Percentiles rank a stretch among this genome's conserved stretches.
Evolutionary conservation across 2,888 invertebrate species (phyloP).

Genomic region (Lomographa bimaculata): DNA sequence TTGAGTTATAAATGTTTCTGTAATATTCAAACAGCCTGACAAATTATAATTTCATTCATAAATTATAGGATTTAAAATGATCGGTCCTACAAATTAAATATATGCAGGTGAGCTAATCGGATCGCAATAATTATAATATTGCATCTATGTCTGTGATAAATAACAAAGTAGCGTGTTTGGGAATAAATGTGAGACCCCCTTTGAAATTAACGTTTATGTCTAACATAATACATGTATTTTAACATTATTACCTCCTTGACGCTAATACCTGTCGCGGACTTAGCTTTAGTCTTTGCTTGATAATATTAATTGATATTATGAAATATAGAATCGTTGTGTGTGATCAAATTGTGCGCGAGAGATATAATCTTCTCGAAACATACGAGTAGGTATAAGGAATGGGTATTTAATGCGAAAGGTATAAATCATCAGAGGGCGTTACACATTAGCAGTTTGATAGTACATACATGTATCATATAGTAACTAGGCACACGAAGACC

Average conservation of each 20-base stretch:
- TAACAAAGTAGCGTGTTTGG: slow-evolving; percentile 20
- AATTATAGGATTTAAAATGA: too few species aligned
- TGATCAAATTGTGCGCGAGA: slow-evolving; percentile 21
- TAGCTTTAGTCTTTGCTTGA: slow-evolving; percentile 32
- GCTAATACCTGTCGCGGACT: slow-evolving; percentile 29
- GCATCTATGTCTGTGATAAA: slow-evolving; percentile 24
- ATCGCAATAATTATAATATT: slow-evolving; percentile 10
- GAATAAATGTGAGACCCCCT: slow-evolving; percentile 32
- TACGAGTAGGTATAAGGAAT: slow-evolving; percentile 21
- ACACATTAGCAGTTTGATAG: slow-evolving; percentile 17
- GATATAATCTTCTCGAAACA: slow-evolving; percentile 25
- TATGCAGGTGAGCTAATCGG: too few species aligned
- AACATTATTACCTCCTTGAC: slow-evolving; percentile 31
- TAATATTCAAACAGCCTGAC: too few species aligned
- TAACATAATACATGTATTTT: slow-evolving; percentile 30
- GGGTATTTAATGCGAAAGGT: slow-evolving; percentile 13
- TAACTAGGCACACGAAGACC: too few species aligned
- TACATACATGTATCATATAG: too few species aligned
- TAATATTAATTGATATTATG: slow-evolving; percentile 35
- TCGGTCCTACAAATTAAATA: too few species aligned
- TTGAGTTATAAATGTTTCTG: neutral
- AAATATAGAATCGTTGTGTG: slow-evolving; percentile 22
- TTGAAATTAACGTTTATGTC: slow-evolving; percentile 30
- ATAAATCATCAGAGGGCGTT: slow-evolving; percentile 18
- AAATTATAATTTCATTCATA: too few species aligned